A percentile compares a stretch with the other conserved stretches of the same genome.
Evolutionary conservation across 2,888 invertebrate species (phyloP).

Genomic region (Heliconius hortense): DNA sequence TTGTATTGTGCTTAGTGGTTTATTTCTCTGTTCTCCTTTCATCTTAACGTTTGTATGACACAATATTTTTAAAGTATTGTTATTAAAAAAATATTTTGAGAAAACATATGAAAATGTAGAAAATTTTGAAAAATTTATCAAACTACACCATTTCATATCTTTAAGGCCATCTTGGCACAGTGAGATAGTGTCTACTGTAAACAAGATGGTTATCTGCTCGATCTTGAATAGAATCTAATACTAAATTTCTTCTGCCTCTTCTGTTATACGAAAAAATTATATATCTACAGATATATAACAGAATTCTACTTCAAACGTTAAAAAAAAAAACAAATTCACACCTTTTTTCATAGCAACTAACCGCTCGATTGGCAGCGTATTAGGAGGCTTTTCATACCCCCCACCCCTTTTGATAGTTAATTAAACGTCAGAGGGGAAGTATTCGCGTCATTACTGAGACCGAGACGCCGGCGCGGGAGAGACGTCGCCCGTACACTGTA

Average conservation of each 20-base stretch:
- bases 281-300: background rate
- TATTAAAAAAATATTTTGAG: background rate
- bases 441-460: conserved; percentile 75
- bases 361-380: conserved; percentile 50
- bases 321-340: conserved; percentile 18
- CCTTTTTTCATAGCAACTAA: conserved; percentile 17
- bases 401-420: conserved; percentile 70
- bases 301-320: background rate
- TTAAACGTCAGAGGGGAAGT: conserved; percentile 76
- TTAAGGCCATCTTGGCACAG: too few species aligned
- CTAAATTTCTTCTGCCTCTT: too few species aligned
- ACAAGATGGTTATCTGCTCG: too few species aligned
- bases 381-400: conserved; percentile 51
- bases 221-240: too few species aligned
- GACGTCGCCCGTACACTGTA: conserved; percentile 44
- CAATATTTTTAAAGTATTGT: background rate
- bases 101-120: too few species aligned
- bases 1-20: too few species aligned
- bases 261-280: background rate
- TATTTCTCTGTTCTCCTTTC: too few species aligned
- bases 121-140: background rate
- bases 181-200: too few species aligned
- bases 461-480: conserved; percentile 65
- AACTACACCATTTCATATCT: background rate
- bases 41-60: background rate